Conservation (phyloP, 2,888 invertebrate genomes). For the Tholera decimalis region DNA sequence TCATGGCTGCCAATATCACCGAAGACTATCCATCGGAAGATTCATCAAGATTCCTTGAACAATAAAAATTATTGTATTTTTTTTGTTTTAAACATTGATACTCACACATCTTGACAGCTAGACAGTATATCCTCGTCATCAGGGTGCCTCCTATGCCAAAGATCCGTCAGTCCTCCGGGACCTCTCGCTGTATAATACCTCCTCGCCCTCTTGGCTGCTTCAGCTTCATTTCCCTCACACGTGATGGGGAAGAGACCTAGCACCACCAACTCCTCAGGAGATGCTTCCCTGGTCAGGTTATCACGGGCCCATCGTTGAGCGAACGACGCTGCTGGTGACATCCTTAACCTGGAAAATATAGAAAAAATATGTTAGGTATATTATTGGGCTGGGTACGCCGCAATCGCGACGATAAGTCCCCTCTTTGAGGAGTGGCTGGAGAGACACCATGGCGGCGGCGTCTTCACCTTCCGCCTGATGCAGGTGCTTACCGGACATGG, state of each 20-base stretch:
- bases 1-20: no score
- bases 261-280: constrained; percentile 78
- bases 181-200: constrained; percentile 84
- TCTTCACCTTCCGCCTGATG: no score
- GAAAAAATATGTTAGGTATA: background rate
- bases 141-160: constrained; percentile 86
- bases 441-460: no score
- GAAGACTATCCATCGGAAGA: no score
- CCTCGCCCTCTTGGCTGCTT: constrained; percentile 84
- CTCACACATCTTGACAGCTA: constrained; percentile 88
- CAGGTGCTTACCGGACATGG: no score
- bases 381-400: no score
- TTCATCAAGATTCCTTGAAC: no score
- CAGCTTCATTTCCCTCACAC: constrained; percentile 81
- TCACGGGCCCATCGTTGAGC: constrained; percentile 88
- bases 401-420: no score
- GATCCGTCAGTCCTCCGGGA: constrained; percentile 81
- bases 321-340: constrained; percentile 90
- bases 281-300: constrained; percentile 81
- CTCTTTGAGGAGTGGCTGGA: no score
- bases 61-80: background rate
- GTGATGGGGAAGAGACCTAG: constrained; percentile 80
- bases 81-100: no score
- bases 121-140: constrained; percentile 88
- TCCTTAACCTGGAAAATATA: constrained; percentile 75